Evolutionary conservation across 2,113 vertebrate genomes (phyloP).

Genomic region (Aleadryas rufinucha): DNA sequence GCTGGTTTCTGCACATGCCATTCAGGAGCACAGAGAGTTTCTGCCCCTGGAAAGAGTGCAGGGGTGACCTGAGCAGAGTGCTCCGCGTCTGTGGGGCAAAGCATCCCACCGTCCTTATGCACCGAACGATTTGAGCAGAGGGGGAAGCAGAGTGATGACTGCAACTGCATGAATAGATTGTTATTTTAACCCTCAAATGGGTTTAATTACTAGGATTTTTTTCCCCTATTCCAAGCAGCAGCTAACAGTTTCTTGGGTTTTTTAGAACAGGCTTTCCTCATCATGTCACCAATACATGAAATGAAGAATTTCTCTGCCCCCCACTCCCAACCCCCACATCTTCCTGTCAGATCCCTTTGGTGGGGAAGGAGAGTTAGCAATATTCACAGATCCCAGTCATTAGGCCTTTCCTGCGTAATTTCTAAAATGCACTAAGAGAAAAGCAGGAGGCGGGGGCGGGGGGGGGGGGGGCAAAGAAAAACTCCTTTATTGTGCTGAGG

Average conservation of each 20-base stretch:
- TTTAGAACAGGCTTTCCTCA: constrained; percentile 8
- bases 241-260: neutral
- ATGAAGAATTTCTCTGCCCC: neutral
- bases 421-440: constrained; percentile 24
- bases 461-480: neutral
- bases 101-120: rapidly evolving
- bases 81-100: neutral
- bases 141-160: neutral
- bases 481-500: constrained; percentile 33
- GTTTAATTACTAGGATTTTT: neutral
- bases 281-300: neutral
- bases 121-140: neutral
- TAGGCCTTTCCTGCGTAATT: constrained; percentile 40
- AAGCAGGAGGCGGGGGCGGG: neutral
- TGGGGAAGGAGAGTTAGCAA: neutral
- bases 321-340: neutral
- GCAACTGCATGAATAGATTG: neutral
- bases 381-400: constrained; percentile 20
- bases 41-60: neutral
- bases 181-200: constrained; percentile 12
- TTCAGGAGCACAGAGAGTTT: neutral
- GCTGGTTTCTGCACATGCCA: rapidly evolving
- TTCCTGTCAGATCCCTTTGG: constrained; percentile 52
- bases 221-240: neutral
- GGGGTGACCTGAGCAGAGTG: neutral